Evolutionary conservation across 1,140 invertebrate species (phyloP), one percentile per base, ranked within the genome.

Genomic region (Vanessa tameamea): DNA sequence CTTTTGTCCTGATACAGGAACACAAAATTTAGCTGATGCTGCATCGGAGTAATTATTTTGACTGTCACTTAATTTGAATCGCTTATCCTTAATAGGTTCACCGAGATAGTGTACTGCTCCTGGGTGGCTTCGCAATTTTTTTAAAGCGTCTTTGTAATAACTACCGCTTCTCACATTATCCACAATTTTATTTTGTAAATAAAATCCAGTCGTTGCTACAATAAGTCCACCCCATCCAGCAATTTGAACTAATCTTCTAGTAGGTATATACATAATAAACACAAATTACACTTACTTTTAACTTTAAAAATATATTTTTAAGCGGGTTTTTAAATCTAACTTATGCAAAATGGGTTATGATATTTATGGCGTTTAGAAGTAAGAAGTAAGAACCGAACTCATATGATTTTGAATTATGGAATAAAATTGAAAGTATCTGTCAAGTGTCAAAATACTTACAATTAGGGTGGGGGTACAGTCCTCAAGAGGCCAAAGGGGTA

Each of bases 51-150:
- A 93, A 84, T 95, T 95, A 63, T 93, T 93, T 72, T 87, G 82
- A 8, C 70, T 75, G 77, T 95, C 93, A 2, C 86, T 91, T 50
- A 95, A 81, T 85, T 95, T 94, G 67, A 95, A 93, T 16, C 87
- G 90, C 23, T 89, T 92, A 50, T 95, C 94, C 84, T 94, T 94
- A 9, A 96, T 95, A 0, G 95, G 95, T 81, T 95, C 94, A 15
- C 95, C 95, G 51, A 96, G 82, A 55, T 95, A 87, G 55, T 92
- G 77, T 0, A 95, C 87, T 15, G 95, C 94, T 23, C 94, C 94
- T 50, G 89, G 79, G 81, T 95, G 93, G 8, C 78, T 84, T 51
- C 94, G 84, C 8, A 96, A 78, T 13, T 80, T 91, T 78, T 94
- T 92, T 12, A 95, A 73, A 9, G 95, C 95, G 72, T 93, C 83